Evolutionary conservation across 2,888 invertebrate species (phyloP).

Genomic region (Spisula subtruncata): DNA sequence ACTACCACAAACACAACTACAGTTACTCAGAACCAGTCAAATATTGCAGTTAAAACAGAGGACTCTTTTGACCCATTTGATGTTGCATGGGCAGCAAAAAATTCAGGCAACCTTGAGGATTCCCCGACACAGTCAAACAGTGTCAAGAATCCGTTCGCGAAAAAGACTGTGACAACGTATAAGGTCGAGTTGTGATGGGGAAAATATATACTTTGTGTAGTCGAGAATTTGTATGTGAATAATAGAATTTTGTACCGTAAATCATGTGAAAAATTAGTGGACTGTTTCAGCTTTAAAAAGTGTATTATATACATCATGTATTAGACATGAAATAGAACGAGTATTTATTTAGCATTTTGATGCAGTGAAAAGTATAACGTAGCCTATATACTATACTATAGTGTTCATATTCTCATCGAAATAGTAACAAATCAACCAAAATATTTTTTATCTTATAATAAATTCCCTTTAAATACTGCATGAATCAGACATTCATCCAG

Average conservation of each 20-base stretch:
- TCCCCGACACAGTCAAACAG: conserved; percentile 46
- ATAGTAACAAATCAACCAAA: not conserved
- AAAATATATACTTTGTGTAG: not conserved
- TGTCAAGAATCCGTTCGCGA: conserved; percentile 69
- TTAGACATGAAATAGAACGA: not conserved
- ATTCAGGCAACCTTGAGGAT: conserved; percentile 88
- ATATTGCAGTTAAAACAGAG: conserved; percentile 34
- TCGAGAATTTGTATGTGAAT: conserved; percentile 15
- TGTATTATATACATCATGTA: not conserved
- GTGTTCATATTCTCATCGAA: conserved; percentile 10
- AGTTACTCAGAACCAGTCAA: conserved; percentile 42
- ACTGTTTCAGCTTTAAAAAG: not conserved
- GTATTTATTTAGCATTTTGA: conserved; percentile 5
- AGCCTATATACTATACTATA: conserved; percentile 9
- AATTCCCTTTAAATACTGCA: not conserved
- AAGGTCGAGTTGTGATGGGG: conserved; percentile 71
- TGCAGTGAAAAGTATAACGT: not conserved
- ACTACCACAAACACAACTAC: conserved; percentile 37
- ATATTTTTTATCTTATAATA: not conserved
- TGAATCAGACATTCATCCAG: not conserved
- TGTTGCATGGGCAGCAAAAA: conserved; percentile 93
- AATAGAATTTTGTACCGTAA: not conserved
- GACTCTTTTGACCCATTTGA: conserved; percentile 92
- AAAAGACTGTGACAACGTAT: conserved; percentile 71
- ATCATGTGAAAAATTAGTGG: not conserved